Evolutionary conservation across 2,888 invertebrate genomes (phyloP).

Genomic region (Drosophila histrio): DNA sequence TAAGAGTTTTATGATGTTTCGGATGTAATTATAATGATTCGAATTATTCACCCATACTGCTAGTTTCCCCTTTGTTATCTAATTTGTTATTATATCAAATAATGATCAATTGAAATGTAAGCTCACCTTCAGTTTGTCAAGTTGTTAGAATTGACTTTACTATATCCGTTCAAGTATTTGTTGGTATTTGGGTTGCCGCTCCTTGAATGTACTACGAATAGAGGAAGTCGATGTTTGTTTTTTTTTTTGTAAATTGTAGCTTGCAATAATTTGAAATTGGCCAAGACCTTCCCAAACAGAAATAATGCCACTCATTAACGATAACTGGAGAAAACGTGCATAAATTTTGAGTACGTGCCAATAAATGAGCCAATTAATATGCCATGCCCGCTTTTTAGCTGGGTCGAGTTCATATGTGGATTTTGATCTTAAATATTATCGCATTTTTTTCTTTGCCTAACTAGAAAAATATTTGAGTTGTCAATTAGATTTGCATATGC

Average conservation of each 20-base stretch:
- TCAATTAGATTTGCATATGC: slow-evolving; percentile 21
- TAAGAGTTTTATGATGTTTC: no score
- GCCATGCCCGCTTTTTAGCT: slow-evolving; percentile 13
- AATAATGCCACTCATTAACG: slow-evolving; percentile 33
- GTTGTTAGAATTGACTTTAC: not conserved
- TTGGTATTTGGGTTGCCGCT: slow-evolving; percentile 1
- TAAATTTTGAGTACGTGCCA: slow-evolving; percentile 38
- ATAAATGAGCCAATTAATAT: slow-evolving; percentile 42
- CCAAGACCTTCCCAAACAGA: slow-evolving; percentile 10
- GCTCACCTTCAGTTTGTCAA: slow-evolving; percentile 17
- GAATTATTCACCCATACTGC: no score
- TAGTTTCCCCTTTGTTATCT: not conserved
- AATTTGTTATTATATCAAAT: not conserved
- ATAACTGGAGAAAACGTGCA: slow-evolving; percentile 30
- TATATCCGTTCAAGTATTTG: slow-evolving; percentile 4
- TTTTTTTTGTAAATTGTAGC: slow-evolving; percentile 6
- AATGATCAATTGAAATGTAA: not conserved
- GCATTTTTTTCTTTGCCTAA: not conserved
- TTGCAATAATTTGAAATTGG: slow-evolving; percentile 17
- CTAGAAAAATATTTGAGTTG: slow-evolving; percentile 25
- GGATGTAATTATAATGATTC: no score
- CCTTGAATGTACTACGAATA: slow-evolving; percentile 14
- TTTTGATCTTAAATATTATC: slow-evolving; percentile 14
- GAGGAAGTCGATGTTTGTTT: slow-evolving; percentile 5
- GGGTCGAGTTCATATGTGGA: slow-evolving; percentile 10